phyloP scores from a whole-genome alignment of 2,113 vertebrate species.

The Hassar affinis region DNA sequence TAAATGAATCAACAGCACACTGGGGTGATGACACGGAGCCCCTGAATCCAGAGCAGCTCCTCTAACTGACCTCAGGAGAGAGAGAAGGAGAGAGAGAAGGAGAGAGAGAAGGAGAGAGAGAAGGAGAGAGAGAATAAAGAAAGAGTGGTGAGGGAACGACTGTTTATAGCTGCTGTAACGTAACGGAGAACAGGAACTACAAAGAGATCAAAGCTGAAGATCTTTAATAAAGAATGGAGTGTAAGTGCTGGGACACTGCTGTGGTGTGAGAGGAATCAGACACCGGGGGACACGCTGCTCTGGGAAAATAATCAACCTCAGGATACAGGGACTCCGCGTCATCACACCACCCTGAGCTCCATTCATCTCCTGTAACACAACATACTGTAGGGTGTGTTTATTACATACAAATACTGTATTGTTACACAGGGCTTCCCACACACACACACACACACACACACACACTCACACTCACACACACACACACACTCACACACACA shows the following conservation, averaged over 20 bases:
- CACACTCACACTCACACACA: slow-evolving; percentile 13
- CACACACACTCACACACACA: slow-evolving; percentile 23
- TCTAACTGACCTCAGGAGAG: too few relatives aligned
- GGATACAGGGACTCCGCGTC: not conserved
- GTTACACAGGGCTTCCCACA: slow-evolving; percentile 7
- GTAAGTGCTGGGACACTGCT: not conserved
- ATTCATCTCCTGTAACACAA: not conserved
- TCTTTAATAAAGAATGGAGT: not conserved
- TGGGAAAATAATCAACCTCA: not conserved
- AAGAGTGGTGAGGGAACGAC: too few relatives aligned
- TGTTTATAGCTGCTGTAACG: not conserved
- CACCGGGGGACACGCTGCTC: not conserved
- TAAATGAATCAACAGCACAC: too few relatives aligned
- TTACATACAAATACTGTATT: too few relatives aligned
- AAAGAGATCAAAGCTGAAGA: not conserved
- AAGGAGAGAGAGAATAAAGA: too few relatives aligned
- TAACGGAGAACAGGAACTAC: not conserved
- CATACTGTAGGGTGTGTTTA: too few relatives aligned
- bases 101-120: too few relatives aligned
- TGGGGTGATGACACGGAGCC: too few relatives aligned
- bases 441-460: slow-evolving; percentile 23
- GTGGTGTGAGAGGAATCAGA: not conserved
- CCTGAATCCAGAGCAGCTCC: too few relatives aligned
- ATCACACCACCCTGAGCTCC: not conserved
- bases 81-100: too few relatives aligned